A percentile compares a stretch with the other conserved stretches of the same genome.
Evolutionary conservation across 2,888 invertebrate genomes (phyloP).

Genomic region (Heteromurus nitidus): DNA sequence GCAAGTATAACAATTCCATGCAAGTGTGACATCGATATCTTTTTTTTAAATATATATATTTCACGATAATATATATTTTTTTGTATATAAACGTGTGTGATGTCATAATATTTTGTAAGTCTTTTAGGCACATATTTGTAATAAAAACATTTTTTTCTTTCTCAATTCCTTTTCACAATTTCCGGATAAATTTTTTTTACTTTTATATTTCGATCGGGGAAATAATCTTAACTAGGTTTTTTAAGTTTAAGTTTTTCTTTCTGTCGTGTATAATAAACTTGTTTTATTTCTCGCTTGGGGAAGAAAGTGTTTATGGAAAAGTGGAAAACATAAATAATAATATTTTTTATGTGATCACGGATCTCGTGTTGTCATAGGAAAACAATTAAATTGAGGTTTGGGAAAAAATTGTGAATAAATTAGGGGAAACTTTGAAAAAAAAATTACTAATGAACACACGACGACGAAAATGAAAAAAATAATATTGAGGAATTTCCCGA

Average conservation of each 20-base stretch:
- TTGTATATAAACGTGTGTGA: not conserved
- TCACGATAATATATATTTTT: not conserved
- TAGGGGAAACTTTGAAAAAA: not conserved
- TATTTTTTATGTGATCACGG: not conserved
- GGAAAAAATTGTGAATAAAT: not conserved
- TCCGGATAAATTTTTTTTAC: too few species aligned
- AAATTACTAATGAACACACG: not conserved
- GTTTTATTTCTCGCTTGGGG: not conserved
- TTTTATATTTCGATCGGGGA: not conserved
- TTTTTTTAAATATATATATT: not conserved
- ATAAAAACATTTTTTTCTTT: not conserved
- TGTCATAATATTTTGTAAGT: slow-evolving; percentile 23
- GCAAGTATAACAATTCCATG: not conserved
- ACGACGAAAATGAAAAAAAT: not conserved
- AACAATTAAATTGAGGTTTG: not conserved
- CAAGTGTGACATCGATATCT: not conserved
- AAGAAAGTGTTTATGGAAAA: not conserved
- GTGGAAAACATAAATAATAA: not conserved
- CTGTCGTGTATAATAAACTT: not conserved
- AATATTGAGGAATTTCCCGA: not conserved
- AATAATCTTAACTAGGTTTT: not conserved
- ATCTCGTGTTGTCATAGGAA: slow-evolving; percentile 1
- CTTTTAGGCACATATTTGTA: slow-evolving; percentile 37
- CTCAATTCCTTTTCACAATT: too few species aligned
- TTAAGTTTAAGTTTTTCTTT: not conserved